A percentile compares a stretch with the other conserved stretches of the same genome.
These are phyloP conservation scores for Campylomormyrus tamandua DNA, from an alignment of 2,113 vertebrate genomes.

Conservation along the genomic window DNA sequence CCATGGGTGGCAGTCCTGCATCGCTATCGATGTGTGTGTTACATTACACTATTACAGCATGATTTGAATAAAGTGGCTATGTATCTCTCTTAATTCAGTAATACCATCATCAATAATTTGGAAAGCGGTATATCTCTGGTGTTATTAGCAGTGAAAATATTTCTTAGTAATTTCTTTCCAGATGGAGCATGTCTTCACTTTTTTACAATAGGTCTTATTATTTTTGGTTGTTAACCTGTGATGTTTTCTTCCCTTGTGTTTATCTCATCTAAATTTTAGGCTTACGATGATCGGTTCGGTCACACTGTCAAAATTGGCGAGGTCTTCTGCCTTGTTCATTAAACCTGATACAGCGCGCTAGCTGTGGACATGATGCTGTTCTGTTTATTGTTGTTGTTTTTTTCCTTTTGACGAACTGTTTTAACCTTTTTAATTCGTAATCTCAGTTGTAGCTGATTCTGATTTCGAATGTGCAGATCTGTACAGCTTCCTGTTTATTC, in stretches of 20 bases:
- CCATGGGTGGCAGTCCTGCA: slow-evolving; percentile 47
- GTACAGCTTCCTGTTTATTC: neutral
- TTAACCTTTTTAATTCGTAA: neutral
- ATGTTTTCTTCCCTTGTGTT: slow-evolving; percentile 1
- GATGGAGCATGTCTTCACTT: slow-evolving; percentile 19
- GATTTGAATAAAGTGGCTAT: neutral
- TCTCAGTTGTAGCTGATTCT: neutral
- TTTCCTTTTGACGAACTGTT: neutral
- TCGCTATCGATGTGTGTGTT: slow-evolving; percentile 48
- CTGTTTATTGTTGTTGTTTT: neutral
- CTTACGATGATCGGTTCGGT: neutral
- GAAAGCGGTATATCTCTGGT: slow-evolving; percentile 35
- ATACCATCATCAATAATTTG: slow-evolving; percentile 46
- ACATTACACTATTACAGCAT: slow-evolving; percentile 21
- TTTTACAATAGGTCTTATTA: neutral
- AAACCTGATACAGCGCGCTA: neutral
- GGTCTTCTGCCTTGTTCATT: neutral
- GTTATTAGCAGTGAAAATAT: slow-evolving; percentile 33
- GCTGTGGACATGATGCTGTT: neutral
- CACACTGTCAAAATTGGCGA: neutral
- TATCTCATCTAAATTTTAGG: neutral
- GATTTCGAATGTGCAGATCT: neutral
- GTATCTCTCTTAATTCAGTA: slow-evolving; percentile 18
- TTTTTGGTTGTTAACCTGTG: neutral
- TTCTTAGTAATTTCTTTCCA: slow-evolving; percentile 31